Evolutionary conservation across 2,888 invertebrate species (phyloP).

Genomic region (Proisotoma minuta): DNA sequence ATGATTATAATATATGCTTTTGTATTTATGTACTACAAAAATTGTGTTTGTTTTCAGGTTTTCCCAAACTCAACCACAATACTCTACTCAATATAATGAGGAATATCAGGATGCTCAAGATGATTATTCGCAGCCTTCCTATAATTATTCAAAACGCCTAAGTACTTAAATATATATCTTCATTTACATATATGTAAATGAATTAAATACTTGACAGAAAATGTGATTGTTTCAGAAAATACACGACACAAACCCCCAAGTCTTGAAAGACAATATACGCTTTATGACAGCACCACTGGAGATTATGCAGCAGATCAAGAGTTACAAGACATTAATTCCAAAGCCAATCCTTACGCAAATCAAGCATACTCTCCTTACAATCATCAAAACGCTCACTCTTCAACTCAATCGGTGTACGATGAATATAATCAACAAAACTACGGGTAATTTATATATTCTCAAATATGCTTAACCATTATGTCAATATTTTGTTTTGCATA

Average conservation of each 20-base stretch:
- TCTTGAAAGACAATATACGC: constrained; percentile 71
- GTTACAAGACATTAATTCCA: constrained; percentile 13
- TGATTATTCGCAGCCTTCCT: constrained; percentile 41
- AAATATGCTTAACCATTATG: not conserved
- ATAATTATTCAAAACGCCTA: constrained; percentile 45
- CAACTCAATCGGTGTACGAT: constrained; percentile 45
- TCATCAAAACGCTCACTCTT: constrained; percentile 39
- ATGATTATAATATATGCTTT: not conserved
- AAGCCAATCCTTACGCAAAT: constrained; percentile 11
- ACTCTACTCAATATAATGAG: constrained; percentile 39
- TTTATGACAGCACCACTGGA: constrained; percentile 62
- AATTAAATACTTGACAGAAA: not conserved
- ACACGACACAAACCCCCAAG: constrained; percentile 56
- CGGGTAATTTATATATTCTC: constrained; percentile 19
- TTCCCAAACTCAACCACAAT: constrained; percentile 25
- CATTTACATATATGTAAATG: no score
- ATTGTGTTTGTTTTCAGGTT: not conserved
- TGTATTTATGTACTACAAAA: not conserved
- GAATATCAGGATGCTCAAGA: constrained; percentile 42
- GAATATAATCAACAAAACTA: constrained; percentile 43
- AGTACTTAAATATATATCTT: constrained; percentile 21
- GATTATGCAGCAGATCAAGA: constrained; percentile 35
- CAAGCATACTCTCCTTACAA: constrained; percentile 30
- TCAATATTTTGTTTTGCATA: no score
- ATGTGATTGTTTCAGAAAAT: constrained; percentile 28